Evolutionary conservation across 2,888 invertebrate genomes (phyloP).

Genomic region (Melolontha melolontha): DNA sequence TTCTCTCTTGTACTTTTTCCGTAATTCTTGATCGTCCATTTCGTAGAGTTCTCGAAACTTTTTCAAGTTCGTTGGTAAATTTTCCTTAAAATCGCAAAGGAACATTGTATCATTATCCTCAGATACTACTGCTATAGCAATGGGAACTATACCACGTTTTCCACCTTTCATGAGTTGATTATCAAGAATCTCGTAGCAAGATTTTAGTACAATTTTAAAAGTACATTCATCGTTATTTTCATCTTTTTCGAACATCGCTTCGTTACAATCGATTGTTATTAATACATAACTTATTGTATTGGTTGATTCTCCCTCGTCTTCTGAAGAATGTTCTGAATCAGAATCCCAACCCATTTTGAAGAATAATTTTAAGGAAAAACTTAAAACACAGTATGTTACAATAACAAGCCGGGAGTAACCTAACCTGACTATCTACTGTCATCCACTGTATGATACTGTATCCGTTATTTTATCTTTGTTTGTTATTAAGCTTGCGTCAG

Average conservation of each 20-base stretch:
- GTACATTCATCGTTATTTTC: conserved; percentile 47
- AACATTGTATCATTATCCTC: conserved; percentile 51
- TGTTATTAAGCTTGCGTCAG: too few relatives aligned
- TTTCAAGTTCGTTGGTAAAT: conserved; percentile 42
- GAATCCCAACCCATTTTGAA: conserved; percentile 38
- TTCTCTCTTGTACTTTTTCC: conserved; percentile 50
- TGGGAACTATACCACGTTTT: conserved; percentile 52
- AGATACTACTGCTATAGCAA: conserved; percentile 54
- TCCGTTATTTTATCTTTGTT: too few relatives aligned
- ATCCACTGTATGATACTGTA: too few relatives aligned
- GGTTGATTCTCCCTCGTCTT: conserved; percentile 45
- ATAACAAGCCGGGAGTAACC: too few relatives aligned
- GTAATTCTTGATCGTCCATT: conserved; percentile 50
- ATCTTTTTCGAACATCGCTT: conserved; percentile 54
- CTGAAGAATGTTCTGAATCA: conserved; percentile 36
- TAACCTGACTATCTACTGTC: too few relatives aligned
- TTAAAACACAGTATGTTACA: too few relatives aligned
- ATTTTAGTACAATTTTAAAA: conserved; percentile 54
- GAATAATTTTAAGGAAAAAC: too few relatives aligned
- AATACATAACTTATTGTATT: conserved; percentile 55
- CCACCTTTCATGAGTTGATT: conserved; percentile 52
- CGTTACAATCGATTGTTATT: conserved; percentile 57
- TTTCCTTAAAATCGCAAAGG: conserved; percentile 51
- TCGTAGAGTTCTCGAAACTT: conserved; percentile 40
- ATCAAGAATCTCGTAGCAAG: conserved; percentile 54